Evolutionary conservation across 2,797 vertebrate genomes (phyloP), one percentile per base, ranked within the genome.

Genomic region (Antennarius maculatus): DNA sequence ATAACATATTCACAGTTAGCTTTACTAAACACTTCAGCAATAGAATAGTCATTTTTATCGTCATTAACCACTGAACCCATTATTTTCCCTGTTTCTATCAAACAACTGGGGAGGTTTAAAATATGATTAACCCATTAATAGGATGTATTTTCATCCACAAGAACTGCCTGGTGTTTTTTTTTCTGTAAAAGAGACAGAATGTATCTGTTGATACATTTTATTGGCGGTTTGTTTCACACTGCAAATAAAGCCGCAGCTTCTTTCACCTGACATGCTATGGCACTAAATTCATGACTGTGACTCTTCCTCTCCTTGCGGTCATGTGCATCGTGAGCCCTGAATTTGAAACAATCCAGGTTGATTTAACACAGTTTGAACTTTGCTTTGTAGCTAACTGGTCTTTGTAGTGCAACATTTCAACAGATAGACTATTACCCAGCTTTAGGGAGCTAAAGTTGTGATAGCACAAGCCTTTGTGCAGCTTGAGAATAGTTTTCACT

Each of bases 331-430:
- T 39, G 37, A 39, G 3, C 37, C 37, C 37, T 39, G 37, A 61
- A 58, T 62, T 81, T n/a, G 3, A 57, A 55, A 18, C 63, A 66
- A 23, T 54, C 31, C 66, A 41, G 51, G 39, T 17, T 15, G 52
- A 61, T 62, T 69, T 47, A 29, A 3, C 23, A 28, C 15, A 61
- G 49, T 23, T 23, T 23, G 23, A 52, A 58, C 76, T 66, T 67
- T 66, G 31, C 31, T 78, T 64, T 58, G 55, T 55, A 61, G 48
- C 56, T 28, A 50, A 42, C 72, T 65, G 45, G 49, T 76, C 76
- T 69, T 80, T 55, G 83, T 74, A 60, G 43, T 60, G 46, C 27
- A 63, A 29, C 57, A 81, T 61, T 67, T 66, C 45, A 54, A 53
- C 71, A 78, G 77, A 81, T 66, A 58, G 28, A 53, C 63, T 67